Conservation (phyloP, 2,888 invertebrate species). For the Saturnia japonica region DNA sequence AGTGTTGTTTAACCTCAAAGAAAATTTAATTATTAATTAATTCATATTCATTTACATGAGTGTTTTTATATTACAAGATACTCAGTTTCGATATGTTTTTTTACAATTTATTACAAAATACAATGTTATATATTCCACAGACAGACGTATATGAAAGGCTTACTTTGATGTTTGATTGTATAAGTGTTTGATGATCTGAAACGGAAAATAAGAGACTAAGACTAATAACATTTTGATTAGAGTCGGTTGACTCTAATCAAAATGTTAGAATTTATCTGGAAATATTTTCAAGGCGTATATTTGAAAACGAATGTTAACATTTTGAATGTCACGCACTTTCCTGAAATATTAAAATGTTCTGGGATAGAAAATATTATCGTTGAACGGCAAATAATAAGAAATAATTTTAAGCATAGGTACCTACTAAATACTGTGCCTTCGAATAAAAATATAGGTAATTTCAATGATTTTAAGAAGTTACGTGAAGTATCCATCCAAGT, state of each 20-base stretch:
- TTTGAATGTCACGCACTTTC: background rate
- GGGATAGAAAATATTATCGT: no score
- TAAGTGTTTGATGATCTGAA: background rate
- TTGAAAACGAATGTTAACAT: background rate
- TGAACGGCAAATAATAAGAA: no score
- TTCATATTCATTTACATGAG: conserved; percentile 52
- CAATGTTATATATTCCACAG: background rate
- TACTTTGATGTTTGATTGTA: background rate
- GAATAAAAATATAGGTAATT: no score
- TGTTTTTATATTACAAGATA: conserved; percentile 34
- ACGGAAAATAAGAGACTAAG: background rate
- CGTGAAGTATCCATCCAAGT: no score
- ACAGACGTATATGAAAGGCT: background rate
- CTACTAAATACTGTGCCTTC: no score
- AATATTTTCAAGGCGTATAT: background rate
- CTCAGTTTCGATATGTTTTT: conserved; percentile 34
- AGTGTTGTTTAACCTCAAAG: conserved; percentile 43
- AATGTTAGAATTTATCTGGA: background rate
- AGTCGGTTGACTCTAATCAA: no score
- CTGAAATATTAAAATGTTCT: no score
- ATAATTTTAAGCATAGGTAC: no score
- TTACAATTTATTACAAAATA: conserved; percentile 15
- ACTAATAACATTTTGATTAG: no score
- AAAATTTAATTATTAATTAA: conserved; percentile 61
- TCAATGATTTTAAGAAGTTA: no score